Conservation (phyloP, 2,888 invertebrate species). For the Dryomyza anilis region DNA sequence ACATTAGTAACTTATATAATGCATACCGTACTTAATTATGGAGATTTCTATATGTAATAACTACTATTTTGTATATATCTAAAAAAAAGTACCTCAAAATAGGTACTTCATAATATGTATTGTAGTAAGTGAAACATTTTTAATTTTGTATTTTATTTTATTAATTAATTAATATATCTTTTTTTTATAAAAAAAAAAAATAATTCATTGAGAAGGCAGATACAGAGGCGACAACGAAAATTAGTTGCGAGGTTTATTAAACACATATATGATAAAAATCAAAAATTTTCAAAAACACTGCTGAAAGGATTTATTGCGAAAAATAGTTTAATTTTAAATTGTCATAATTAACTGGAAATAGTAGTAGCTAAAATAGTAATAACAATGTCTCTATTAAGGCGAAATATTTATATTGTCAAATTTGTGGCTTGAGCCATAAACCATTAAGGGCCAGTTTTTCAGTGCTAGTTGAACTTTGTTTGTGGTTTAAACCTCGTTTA, state of each 20-base stretch:
- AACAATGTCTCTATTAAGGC: constrained; percentile 41
- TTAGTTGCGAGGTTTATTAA: constrained; percentile 9
- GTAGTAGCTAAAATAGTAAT: not conserved
- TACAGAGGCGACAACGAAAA: constrained; percentile 7
- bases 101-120: not conserved
- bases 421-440: constrained; percentile 56
- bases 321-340: not conserved
- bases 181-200: constrained; percentile 17
- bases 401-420: constrained; percentile 55
- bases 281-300: too few species aligned
- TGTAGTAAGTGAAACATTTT: constrained; percentile 13
- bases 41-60: not conserved
- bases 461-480: too few species aligned
- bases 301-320: not conserved
- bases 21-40: not conserved
- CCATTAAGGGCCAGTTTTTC: too few species aligned
- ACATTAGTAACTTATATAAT: not conserved
- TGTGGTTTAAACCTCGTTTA: too few species aligned
- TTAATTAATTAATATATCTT: constrained; percentile 2
- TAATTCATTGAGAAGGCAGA: constrained; percentile 13
- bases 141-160: not conserved
- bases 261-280: too few species aligned
- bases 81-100: constrained; percentile 5
- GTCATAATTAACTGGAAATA: not conserved
- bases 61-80: not conserved